phyloP scores from a whole-genome alignment of 2,888 invertebrate genomes.

The Eristalis tenax region DNA sequence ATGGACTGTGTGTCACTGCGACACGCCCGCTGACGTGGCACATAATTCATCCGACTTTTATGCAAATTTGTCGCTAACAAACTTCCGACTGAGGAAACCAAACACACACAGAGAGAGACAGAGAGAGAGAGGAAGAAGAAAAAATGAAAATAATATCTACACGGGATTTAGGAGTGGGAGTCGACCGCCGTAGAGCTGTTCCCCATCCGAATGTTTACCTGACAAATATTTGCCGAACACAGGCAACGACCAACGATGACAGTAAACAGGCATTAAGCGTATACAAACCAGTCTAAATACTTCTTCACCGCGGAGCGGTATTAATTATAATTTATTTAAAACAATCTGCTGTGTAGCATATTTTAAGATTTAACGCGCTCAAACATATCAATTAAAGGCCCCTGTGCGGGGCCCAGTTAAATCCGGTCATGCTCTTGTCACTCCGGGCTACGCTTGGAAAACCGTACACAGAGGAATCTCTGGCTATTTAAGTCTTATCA shows the following conservation, averaged over 20 bases:
- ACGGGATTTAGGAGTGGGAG: neutral
- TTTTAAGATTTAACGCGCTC: slow-evolving; percentile 16
- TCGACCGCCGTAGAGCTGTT: neutral
- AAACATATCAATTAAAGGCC: slow-evolving; percentile 23
- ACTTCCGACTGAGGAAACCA: neutral
- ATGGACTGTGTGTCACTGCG: neutral
- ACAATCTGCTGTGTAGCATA: slow-evolving; percentile 23
- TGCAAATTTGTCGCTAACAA: slow-evolving; percentile 2
- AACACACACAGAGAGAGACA: too few relatives aligned
- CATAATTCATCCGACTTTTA: slow-evolving; percentile 5
- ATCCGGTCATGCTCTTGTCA: neutral
- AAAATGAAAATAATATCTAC: neutral
- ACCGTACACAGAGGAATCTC: neutral
- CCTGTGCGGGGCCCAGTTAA: neutral
- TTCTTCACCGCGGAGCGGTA: neutral
- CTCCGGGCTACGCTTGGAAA: neutral
- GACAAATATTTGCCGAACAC: slow-evolving; percentile 10
- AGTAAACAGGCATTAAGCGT: slow-evolving; percentile 29
- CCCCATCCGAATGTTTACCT: slow-evolving; percentile 1
- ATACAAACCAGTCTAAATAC: slow-evolving; percentile 19
- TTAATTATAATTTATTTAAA: slow-evolving; percentile 34
- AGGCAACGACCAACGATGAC: slow-evolving; percentile 3
- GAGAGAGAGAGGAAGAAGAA: neutral
- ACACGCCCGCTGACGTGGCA: neutral
- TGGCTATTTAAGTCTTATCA: neutral